Evolutionary conservation across 1,140 invertebrate genomes (phyloP).

Genomic region (Drosophila pruinosa): DNA sequence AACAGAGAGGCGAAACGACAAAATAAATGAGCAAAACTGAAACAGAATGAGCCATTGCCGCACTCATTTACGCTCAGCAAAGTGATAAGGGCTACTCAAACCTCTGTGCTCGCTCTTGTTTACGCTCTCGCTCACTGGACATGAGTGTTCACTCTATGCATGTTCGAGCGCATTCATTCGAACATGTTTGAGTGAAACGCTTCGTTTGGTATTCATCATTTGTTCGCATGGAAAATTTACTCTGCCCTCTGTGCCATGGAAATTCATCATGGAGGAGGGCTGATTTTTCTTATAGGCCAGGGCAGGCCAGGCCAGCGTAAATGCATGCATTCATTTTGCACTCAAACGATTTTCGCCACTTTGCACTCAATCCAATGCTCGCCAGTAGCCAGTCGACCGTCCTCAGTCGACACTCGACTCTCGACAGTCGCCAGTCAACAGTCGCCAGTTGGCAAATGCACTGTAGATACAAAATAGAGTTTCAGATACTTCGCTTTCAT

Average conservation of each 20-base stretch:
- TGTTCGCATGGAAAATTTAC: constrained; percentile 56
- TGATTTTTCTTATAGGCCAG: constrained; percentile 79
- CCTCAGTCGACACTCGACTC: constrained; percentile 7
- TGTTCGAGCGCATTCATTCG: constrained; percentile 38
- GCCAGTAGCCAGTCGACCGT: constrained; percentile 35
- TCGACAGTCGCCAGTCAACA: constrained; percentile 25
- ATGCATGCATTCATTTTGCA: constrained; percentile 6
- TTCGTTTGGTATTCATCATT: constrained; percentile 58
- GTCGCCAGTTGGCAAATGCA: constrained; percentile 47
- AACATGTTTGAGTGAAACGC: too few species aligned
- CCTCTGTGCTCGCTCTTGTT: constrained; percentile 3
- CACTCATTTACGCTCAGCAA: constrained; percentile 9
- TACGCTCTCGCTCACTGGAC: background rate
- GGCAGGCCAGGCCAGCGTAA: background rate
- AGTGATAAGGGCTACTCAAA: constrained; percentile 42
- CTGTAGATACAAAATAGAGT: constrained; percentile 28
- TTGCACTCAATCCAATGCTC: constrained; percentile 32
- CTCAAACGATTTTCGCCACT: constrained; percentile 41
- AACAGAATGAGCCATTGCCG: constrained; percentile 42
- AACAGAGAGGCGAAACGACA: constrained; percentile 59
- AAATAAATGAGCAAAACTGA: constrained; percentile 59
- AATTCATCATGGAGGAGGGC: constrained; percentile 82
- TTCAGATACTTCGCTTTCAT: background rate
- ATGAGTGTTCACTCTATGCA: constrained; percentile 18
- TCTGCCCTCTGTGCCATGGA: constrained; percentile 44